These are phyloP conservation scores for Electrona antarctica DNA, from an alignment of 2,113 vertebrate genomes.

Conservation along the genomic window DNA sequence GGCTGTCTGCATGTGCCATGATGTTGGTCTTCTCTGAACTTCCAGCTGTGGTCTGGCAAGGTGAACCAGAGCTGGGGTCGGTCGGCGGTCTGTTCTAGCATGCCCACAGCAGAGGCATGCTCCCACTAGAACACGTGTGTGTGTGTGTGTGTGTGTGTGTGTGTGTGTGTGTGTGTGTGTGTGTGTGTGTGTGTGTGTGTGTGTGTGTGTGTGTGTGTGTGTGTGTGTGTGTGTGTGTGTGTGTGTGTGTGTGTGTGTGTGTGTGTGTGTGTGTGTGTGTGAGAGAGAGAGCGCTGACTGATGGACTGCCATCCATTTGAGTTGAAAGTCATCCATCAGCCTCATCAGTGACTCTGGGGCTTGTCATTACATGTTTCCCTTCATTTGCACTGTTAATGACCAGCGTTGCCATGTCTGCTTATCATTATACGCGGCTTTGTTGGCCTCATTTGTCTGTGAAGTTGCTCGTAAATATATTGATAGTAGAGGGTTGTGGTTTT, in stretches of 20 bases:
- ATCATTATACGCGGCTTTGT: too few relatives aligned
- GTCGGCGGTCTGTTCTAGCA: too few relatives aligned
- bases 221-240: conserved; percentile 24
- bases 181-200: conserved; percentile 22
- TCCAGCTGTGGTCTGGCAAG: too few relatives aligned
- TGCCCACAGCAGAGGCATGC: too few relatives aligned
- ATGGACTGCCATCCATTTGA: conserved; percentile 64
- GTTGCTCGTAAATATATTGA: too few relatives aligned
- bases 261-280: conserved; percentile 40
- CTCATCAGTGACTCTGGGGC: conserved; percentile 65
- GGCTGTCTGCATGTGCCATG: too few relatives aligned
- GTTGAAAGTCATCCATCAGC: conserved; percentile 68
- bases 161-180: conserved; percentile 16
- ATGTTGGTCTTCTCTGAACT: too few relatives aligned
- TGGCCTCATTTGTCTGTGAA: too few relatives aligned
- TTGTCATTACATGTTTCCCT: conserved; percentile 65
- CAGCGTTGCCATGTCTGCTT: background rate
- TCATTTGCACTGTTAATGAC: conserved; percentile 71
- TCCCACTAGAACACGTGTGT: too few relatives aligned
- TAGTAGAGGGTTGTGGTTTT: too few relatives aligned
- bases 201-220: conserved; percentile 15
- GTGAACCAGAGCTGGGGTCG: too few relatives aligned
- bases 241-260: conserved; percentile 8
- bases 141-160: conserved; percentile 20
- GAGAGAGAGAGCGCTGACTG: conserved; percentile 55